Evolutionary conservation across 2,797 vertebrate genomes (phyloP), one percentile per base, ranked within the genome.

Genomic region (Brachyalestes nurse): DNA sequence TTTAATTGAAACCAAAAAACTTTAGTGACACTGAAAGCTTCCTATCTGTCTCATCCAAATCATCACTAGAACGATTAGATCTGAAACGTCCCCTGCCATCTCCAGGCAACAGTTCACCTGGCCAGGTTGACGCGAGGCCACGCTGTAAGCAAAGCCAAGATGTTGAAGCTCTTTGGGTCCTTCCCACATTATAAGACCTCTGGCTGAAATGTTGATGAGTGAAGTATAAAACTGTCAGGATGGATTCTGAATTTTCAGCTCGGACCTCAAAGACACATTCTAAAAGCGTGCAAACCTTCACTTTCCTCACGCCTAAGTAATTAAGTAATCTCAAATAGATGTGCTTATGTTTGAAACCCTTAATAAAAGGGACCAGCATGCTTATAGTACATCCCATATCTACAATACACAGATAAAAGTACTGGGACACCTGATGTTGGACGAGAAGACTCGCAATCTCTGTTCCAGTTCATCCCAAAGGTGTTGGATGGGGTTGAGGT

Each of bases 51-150:
- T 69, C 47, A 77, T 83, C 62, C 75, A 53, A 38, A 25, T 38
- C 47, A 58, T 79, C 60, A 40, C 53, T 17, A 25, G 65, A 82
- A 42, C 65, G 82, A 86, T 83, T 62, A 76, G 66, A 75, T 53
- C 38, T 64, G 47, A 75, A 42, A 49, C 19, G 42, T 72, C 55
- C 82, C 65, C 75, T 51, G 17, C 57, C 23, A 79, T 88, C 81
- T 83, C 83, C 70, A 85, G 75, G 83, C 83, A 82, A 86, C 87
- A 69, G 81, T 47, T 61, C 67, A 79, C 23, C 70, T 67, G 76
- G 4, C 74, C 60, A 70, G 34, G 70, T 51, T 53, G 61, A 78
- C 62, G 55, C 45, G 47, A 72, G 72, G 61, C 71, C 64, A 25
- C 49, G 21, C 61, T 78, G 58, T 75, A 85, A 74, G 80, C 79